phyloP scores from a whole-genome alignment of 1,140 invertebrate genomes.

The Pogonus chalceus region DNA sequence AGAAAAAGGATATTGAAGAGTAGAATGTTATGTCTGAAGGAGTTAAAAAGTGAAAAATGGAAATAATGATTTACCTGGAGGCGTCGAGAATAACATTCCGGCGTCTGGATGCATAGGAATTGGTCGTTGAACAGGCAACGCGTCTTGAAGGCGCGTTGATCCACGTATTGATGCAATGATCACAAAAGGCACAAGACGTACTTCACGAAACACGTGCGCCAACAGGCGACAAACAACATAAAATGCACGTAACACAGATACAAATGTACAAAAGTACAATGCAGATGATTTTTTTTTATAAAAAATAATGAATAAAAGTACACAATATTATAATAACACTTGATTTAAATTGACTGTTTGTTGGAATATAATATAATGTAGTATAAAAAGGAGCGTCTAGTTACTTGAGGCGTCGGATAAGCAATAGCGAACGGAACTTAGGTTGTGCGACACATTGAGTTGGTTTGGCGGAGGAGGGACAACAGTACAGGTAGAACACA shows the following conservation, averaged over 20 bases:
- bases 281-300: background rate
- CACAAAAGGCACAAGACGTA: background rate
- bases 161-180: background rate
- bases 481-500: background rate
- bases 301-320: background rate
- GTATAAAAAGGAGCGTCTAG: no score
- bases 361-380: no score
- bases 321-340: no score
- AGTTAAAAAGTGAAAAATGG: no score
- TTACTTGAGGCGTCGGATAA: background rate
- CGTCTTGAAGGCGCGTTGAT: background rate
- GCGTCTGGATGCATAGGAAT: background rate
- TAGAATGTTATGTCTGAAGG: no score
- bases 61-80: background rate
- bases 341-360: no score
- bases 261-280: background rate
- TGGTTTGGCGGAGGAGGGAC: background rate
- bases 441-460: background rate
- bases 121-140: background rate
- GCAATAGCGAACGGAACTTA: background rate
- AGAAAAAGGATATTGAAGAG: no score
- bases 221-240: background rate
- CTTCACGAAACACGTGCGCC: background rate
- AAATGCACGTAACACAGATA: background rate
- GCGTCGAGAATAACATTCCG: background rate